Base-by-base conservation (phyloP, 2,888 invertebrate genomes). In the Salticus scenicus region DNA sequence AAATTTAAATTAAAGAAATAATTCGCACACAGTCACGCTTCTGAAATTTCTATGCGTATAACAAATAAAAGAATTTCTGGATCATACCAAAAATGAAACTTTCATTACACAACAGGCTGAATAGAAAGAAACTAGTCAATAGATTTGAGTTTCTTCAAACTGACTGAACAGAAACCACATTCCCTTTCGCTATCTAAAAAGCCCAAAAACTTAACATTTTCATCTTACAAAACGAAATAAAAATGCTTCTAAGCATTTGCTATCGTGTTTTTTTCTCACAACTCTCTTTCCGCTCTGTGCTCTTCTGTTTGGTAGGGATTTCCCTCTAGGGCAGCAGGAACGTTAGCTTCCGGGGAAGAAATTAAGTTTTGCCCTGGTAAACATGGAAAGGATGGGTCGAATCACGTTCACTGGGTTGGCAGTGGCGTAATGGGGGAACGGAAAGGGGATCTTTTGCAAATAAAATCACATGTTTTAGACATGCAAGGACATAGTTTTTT, bases 331-430 rank as follows among this genome's bases (percentile, higher is more conserved):
- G 78, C 42, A 31, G n/a, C 10, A 67, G 57, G 80, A 76, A 71
- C 77, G 71, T 77, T 72, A 77, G 76, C 83, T 83, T 83, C 83
- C 83, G 72, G 83, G 47, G 63, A 71, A 83, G 77, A 77, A 83
- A 83, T 83, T 83, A 83, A 83, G 83, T 83, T 83, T 83, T 83
- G 83, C 83, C 83, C 83, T 76, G 83, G 69, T 69, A 82, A 82
- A 82, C 83, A 83, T 66, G 76, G 72, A 42, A n/a, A 71, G 30
- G 47, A 47, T 14, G 17, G 47, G 47, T n/a, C 47, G 47, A 47
- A 47, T 47, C 47, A 47, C 47, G 47, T 47, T 47, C 47, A 12
- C 47, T 17, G 47, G 2, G 17, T 7, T 47, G n/a, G 47, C 2
- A 12, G 47, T 17, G 47, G 47, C 47, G 47, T 47, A 14, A 47